Evolutionary conservation across 2,888 invertebrate genomes (phyloP).

Genomic region (Ligdia adustata): DNA sequence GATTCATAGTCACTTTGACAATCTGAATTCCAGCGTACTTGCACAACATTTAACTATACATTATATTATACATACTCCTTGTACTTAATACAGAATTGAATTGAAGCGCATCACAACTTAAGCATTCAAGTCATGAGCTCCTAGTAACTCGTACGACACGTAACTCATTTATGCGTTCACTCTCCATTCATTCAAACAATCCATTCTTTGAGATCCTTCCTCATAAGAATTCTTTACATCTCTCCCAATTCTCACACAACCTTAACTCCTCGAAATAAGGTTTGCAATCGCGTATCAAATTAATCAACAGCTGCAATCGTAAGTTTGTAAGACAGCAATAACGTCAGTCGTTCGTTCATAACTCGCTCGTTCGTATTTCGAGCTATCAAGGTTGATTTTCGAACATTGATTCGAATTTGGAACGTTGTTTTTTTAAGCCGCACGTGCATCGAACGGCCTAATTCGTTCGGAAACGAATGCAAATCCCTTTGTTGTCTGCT

Average conservation of each 20-base stretch:
- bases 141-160: constrained; percentile 22
- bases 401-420: constrained; percentile 27
- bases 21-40: no score
- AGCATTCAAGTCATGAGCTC: constrained; percentile 13
- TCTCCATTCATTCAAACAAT: constrained; percentile 66
- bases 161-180: constrained; percentile 67
- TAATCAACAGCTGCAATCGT: neutral
- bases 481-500: constrained; percentile 78
- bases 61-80: no score
- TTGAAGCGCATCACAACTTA: constrained; percentile 1
- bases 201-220: constrained; percentile 52
- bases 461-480: constrained; percentile 72
- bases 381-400: constrained; percentile 36
- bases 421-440: constrained; percentile 28
- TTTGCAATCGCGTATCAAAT: neutral
- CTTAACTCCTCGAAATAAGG: neutral
- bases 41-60: no score
- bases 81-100: neutral
- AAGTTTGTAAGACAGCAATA: constrained; percentile 15
- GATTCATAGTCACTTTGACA: no score
- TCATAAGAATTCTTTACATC: neutral
- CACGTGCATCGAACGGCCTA: constrained; percentile 36
- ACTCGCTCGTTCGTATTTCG: constrained; percentile 15
- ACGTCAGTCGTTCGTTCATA: constrained; percentile 24
- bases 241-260: neutral